Base-by-base conservation (phyloP, 2,888 invertebrate species). In the Rotaria magnacalcarata region DNA sequence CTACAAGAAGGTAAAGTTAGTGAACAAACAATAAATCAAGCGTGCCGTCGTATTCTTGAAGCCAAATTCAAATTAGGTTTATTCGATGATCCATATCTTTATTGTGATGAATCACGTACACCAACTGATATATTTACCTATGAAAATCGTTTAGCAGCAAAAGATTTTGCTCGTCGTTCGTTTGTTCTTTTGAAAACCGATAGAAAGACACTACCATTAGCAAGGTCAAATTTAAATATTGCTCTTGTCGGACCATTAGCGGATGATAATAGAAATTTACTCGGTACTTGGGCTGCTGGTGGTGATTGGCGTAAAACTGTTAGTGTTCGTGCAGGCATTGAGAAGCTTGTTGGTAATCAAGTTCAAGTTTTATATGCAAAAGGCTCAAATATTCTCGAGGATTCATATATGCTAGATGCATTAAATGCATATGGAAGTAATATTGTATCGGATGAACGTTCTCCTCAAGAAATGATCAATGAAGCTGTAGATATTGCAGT, bases 61-160 rank as follows among this genome's bases (percentile, higher is more conserved):
- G 47, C 80, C 11, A 80, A 80, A 80, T 80, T 47, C 47, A 80
- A 80, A 80, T 47, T 80, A 80, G 80, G 80, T n/a, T 80, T 80
- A 80, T 80, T 80, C 8, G 80, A 80, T 80, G 80, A 80, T 80
- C 80, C 80, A 43, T 80, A 47, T 47, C 47, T 21, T 47, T 80
- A 80, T 80, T 47, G 47, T n/a, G 80, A 80, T 47, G 80, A 80
- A 24, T 24, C 43, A 47, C 43, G 80, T n/a, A 24, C 80, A n/a
- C 11, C 10, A 24, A 80, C 80, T 8, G 80, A 80, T 47, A 80
- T 80, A 47, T 47, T 80, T 43, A 80, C 80, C 2, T 41, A 47
- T 80, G 80, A 80, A 80, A 80, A 80, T 47, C 80, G 80, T 80
- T 47, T 80, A 16, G 80, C 80, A 8, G 80, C 80, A 47, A 80